Conservation (phyloP, 1,140 invertebrate species). For the Bombus sylvicola region DNA sequence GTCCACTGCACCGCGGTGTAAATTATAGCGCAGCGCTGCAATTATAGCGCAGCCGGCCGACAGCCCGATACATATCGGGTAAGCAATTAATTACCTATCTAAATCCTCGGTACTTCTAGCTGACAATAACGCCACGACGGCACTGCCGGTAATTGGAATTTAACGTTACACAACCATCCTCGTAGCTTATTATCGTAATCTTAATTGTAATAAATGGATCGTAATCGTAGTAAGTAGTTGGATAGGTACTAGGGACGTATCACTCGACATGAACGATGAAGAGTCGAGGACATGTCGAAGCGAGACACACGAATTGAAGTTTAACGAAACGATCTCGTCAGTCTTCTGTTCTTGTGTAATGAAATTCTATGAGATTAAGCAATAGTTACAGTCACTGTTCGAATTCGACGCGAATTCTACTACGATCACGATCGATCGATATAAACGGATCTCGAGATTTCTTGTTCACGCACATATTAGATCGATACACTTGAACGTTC, state of each 20-base stretch:
- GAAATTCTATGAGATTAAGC: too few species aligned
- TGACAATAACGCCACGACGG: slow-evolving; percentile 42
- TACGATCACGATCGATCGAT: too few species aligned
- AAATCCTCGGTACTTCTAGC: slow-evolving; percentile 12
- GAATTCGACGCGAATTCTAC: too few species aligned
- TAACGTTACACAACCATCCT: slow-evolving; percentile 33
- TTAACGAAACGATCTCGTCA: too few species aligned
- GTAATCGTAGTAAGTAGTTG: slow-evolving; percentile 49
- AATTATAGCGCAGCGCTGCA: neutral
- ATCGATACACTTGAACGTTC: too few species aligned
- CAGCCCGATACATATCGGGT: slow-evolving; percentile 9
- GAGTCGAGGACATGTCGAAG: too few species aligned
- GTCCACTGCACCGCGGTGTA: neutral
- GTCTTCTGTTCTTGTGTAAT: too few species aligned
- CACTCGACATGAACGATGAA: neutral
- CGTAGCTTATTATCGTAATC: slow-evolving; percentile 44
- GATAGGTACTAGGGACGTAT: neutral
- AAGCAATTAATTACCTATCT: slow-evolving; percentile 42
- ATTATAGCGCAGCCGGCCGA: slow-evolving; percentile 2
- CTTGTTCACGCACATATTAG: too few species aligned
- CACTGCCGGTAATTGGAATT: slow-evolving; percentile 39
- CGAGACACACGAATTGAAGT: too few species aligned
- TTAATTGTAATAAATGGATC: slow-evolving; percentile 42
- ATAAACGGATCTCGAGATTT: too few species aligned
- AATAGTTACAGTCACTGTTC: too few species aligned